A percentile compares a stretch with the other conserved stretches of the same genome.
These are phyloP conservation scores for Drosophila repleta DNA, from an alignment of 1,140 invertebrate species.

Conservation along the genomic window DNA sequence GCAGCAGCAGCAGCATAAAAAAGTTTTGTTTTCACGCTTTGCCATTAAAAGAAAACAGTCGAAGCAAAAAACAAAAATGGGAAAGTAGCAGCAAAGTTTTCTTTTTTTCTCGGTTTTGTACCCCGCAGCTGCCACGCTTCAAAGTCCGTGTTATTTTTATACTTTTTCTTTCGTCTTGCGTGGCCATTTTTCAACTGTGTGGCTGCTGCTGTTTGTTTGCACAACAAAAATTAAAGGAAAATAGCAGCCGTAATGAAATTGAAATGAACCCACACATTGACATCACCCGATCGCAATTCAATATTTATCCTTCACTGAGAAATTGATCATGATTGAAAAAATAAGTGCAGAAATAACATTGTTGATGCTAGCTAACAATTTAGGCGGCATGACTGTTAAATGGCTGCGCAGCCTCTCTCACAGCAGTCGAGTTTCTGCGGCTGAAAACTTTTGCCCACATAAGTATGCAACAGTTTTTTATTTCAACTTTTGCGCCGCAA, in stretches of 20 bases:
- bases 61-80: constrained; percentile 24
- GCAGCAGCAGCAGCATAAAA: constrained; percentile 39
- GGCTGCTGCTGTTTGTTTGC: constrained; percentile 57
- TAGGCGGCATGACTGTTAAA: background rate
- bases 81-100: constrained; percentile 64
- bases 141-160: constrained; percentile 16
- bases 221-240: constrained; percentile 75
- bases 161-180: constrained; percentile 36
- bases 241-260: constrained; percentile 71
- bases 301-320: constrained; percentile 3
- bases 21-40: constrained; percentile 79
- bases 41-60: constrained; percentile 78
- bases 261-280: constrained; percentile 55
- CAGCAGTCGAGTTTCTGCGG: constrained; percentile 2
- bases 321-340: background rate
- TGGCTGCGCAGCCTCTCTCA: background rate
- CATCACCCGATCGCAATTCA: constrained; percentile 24
- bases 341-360: background rate
- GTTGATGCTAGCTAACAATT: background rate
- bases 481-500: constrained; percentile 47
- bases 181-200: constrained; percentile 57
- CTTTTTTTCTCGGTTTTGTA: constrained; percentile 62
- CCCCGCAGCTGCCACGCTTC: constrained; percentile 17
- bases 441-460: constrained; percentile 46
- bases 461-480: constrained; percentile 67